Conservation (phyloP, 92 coral and sea anemone genomes). For the Parazoanthus swiftii region DNA sequence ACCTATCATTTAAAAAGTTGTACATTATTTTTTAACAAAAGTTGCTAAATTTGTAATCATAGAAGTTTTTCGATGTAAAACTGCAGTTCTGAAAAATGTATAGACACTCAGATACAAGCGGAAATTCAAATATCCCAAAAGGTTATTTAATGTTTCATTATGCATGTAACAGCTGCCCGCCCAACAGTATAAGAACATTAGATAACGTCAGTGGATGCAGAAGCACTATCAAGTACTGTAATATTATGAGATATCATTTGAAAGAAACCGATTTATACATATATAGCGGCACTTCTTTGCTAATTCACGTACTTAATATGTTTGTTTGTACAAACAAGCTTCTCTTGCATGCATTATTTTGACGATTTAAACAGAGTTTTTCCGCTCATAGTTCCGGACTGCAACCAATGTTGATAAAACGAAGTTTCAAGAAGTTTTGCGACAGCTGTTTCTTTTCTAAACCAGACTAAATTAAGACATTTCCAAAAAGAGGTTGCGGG, state of each 20-base stretch:
- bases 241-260: background rate
- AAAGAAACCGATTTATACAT: background rate
- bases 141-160: background rate
- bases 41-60: background rate
- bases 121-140: background rate
- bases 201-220: background rate
- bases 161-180: background rate
- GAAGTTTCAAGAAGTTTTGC: background rate
- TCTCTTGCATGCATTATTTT: background rate
- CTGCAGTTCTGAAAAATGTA: background rate
- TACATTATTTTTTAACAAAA: too few species aligned
- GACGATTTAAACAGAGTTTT: too few species aligned
- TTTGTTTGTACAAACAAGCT: background rate
- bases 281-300: background rate
- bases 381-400: background rate
- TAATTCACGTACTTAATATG: background rate
- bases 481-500: background rate
- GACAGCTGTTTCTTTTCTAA: background rate
- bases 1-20: background rate
- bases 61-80: background rate
- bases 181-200: background rate
- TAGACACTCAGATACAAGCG: background rate
- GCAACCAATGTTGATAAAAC: background rate
- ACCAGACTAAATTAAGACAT: background rate
- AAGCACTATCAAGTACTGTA: background rate